Percentiles rank a stretch among this genome's conserved stretches.
Conservation (phyloP, 1,140 invertebrate species). For the Ditylenchus dipsaci region DNA sequence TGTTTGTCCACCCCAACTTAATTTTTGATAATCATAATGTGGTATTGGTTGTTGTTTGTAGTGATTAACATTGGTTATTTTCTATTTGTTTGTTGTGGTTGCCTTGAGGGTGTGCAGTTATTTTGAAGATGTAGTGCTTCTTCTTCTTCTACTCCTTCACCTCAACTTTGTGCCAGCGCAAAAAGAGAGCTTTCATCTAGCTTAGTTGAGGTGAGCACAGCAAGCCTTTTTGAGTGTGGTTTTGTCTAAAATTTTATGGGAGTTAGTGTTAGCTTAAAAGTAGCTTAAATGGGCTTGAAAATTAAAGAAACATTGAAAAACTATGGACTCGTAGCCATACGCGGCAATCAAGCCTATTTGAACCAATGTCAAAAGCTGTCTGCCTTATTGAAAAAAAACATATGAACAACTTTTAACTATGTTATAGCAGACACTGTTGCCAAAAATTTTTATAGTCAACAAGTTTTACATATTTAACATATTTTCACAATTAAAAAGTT, state of each 20-base stretch:
- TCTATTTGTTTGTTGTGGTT: background rate
- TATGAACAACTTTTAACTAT: too few species aligned
- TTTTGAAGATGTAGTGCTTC: constrained; percentile 17
- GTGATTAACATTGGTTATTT: background rate
- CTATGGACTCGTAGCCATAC: too few species aligned
- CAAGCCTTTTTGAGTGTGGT: background rate
- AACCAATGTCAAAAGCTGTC: too few species aligned
- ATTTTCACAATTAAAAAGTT: too few species aligned
- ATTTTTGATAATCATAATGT: background rate
- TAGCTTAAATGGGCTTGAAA: too few species aligned
- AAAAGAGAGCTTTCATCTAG: background rate
- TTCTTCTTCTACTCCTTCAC: too few species aligned
- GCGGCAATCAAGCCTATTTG: too few species aligned
- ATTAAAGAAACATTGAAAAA: too few species aligned
- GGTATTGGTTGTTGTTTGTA: background rate
- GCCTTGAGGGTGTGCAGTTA: constrained; percentile 11
- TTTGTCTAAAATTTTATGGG: background rate
- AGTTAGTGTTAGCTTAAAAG: background rate
- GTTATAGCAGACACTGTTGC: too few species aligned
- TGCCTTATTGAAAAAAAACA: too few species aligned
- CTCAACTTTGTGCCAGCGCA: background rate
- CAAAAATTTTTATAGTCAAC: too few species aligned
- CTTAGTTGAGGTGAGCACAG: background rate
- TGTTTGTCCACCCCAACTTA: background rate
- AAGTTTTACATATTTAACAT: too few species aligned